Percentiles rank a stretch among this genome's conserved stretches.
phyloP scores from a whole-genome alignment of 1,140 invertebrate genomes.

The Asobara japonica region DNA sequence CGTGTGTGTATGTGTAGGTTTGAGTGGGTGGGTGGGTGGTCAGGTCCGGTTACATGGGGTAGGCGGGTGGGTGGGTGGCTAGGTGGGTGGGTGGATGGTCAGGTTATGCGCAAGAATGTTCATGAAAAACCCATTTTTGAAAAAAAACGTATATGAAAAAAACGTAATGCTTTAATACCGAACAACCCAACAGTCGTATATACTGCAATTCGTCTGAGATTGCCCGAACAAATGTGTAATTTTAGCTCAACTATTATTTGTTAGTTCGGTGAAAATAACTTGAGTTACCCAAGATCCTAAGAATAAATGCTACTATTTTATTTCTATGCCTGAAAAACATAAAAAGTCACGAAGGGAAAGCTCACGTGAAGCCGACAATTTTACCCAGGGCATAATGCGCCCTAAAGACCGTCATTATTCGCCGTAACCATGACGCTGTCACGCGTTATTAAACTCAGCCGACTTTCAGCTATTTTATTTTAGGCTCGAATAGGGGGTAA shows the following conservation, averaged over 20 bases:
- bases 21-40: too few species aligned
- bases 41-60: too few species aligned
- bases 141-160: too few species aligned
- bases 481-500: background rate
- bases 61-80: too few species aligned
- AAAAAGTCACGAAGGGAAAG: background rate
- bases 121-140: too few species aligned
- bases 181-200: too few species aligned
- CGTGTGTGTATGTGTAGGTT: too few species aligned
- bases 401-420: constrained; percentile 36
- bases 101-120: too few species aligned
- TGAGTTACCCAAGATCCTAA: background rate
- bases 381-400: constrained; percentile 27
- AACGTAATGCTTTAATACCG: too few species aligned
- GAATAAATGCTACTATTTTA: background rate
- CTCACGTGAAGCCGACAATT: constrained; percentile 29
- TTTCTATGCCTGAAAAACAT: background rate
- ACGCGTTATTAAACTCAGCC: constrained; percentile 38
- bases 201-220: too few species aligned
- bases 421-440: constrained; percentile 29
- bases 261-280: background rate
- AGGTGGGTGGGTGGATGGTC: too few species aligned
- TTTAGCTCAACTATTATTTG: background rate
- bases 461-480: constrained; percentile 3
- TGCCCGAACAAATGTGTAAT: too few species aligned